A percentile compares a stretch with the other conserved stretches of the same genome.
phyloP scores from a whole-genome alignment of 1,140 invertebrate species.

The Subanguina moxae region DNA sequence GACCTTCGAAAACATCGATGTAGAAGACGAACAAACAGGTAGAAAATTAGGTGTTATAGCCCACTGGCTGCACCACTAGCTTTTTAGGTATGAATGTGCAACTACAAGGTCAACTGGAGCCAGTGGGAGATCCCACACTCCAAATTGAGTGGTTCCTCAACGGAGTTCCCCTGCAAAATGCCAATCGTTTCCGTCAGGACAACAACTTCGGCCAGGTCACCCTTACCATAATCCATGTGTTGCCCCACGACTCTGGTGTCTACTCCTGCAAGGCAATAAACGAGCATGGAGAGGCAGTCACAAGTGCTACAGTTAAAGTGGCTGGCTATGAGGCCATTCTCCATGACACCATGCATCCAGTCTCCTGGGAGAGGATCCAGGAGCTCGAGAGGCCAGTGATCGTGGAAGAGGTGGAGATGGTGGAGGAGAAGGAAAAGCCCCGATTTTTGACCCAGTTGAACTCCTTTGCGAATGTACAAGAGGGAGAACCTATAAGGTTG shows the following conservation, averaged over 20 bases:
- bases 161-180: constrained; percentile 75
- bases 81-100: constrained; percentile 24
- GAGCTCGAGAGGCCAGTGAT: constrained; percentile 52
- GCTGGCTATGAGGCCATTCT: constrained; percentile 60
- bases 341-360: constrained; percentile 48
- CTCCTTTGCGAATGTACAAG: constrained; percentile 60
- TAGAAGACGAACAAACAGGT: constrained; percentile 47
- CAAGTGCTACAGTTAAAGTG: constrained; percentile 80
- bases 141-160: constrained; percentile 91
- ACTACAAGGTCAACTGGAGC: constrained; percentile 71
- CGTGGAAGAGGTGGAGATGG: constrained; percentile 50
- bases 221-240: constrained; percentile 80
- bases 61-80: too few relatives aligned
- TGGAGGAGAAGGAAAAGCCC: constrained; percentile 56
- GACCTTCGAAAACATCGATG: constrained; percentile 53
- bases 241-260: constrained; percentile 81
- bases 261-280: constrained; percentile 91
- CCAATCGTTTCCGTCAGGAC: constrained; percentile 30
- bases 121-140: constrained; percentile 91
- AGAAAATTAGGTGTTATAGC: not conserved
- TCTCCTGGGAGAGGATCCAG: constrained; percentile 55
- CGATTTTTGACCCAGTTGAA: constrained; percentile 56
- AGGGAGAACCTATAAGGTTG: constrained; percentile 79
- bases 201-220: constrained; percentile 87
- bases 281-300: constrained; percentile 81